A percentile compares a stretch with the other conserved stretches of the same genome.
Evolutionary conservation across 2,113 vertebrate genomes (phyloP).

Genomic region (Arizona elegans): DNA sequence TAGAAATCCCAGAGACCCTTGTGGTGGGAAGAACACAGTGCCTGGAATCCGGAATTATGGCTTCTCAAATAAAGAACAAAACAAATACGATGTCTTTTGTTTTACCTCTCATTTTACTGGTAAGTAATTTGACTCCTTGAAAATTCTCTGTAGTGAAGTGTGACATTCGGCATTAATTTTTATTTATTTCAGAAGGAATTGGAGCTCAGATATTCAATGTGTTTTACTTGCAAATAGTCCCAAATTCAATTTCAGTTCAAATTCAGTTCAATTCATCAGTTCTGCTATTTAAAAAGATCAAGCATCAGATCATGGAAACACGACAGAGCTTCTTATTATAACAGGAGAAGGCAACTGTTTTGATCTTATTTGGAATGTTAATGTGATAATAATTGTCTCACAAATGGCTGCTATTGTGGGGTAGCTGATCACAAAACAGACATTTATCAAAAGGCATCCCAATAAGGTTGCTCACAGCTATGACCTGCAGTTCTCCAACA

Average conservation of each 20-base stretch:
- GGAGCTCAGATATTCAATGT: neutral
- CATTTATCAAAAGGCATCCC: neutral
- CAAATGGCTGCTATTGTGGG: neutral
- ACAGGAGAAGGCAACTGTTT: neutral
- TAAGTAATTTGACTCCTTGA: conserved; percentile 47
- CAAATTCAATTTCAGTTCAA: neutral
- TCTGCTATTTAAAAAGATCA: neutral
- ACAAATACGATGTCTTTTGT: conserved; percentile 90
- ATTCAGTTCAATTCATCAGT: neutral
- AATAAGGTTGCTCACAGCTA: neutral
- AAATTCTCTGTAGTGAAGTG: neutral
- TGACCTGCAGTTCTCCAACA: neutral
- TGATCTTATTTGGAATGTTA: neutral
- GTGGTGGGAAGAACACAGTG: conserved; percentile 78
- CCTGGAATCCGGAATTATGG: conserved; percentile 91
- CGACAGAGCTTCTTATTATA: neutral
- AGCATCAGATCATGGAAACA: neutral
- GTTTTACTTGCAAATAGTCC: neutral
- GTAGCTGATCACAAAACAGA: neutral
- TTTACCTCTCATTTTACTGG: conserved; percentile 81
- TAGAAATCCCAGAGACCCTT: conserved; percentile 84
- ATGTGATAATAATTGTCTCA: neutral
- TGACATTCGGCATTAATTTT: fast-evolving
- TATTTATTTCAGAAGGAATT: neutral
- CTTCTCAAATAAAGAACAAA: conserved; percentile 77